A percentile compares a stretch with the other conserved stretches of the same genome.
These are phyloP conservation scores for Galagoides demidoff DNA, from an alignment of 2,797 vertebrate genomes.

Conservation along the genomic window DNA sequence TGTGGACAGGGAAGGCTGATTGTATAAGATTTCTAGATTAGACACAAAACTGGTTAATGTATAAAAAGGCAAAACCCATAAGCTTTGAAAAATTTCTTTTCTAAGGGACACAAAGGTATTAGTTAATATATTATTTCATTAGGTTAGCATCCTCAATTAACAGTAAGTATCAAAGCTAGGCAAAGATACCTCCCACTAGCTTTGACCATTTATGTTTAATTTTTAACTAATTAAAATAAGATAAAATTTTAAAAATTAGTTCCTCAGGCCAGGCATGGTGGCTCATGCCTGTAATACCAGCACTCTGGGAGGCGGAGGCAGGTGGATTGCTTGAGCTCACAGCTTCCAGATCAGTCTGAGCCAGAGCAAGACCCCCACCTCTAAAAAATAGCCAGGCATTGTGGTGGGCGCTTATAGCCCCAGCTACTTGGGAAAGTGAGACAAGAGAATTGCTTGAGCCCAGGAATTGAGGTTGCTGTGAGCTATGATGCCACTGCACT, in stretches of 20 bases:
- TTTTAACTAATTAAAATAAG: slow-evolving; percentile 6
- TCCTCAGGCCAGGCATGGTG: neutral
- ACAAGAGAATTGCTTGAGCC: too few relatives aligned
- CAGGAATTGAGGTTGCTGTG: too few relatives aligned
- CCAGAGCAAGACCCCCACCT: too few relatives aligned
- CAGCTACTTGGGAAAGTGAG: too few relatives aligned
- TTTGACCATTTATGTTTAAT: neutral
- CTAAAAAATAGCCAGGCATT: too few relatives aligned
- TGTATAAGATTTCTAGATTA: neutral
- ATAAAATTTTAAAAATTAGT: neutral
- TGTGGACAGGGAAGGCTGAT: neutral
- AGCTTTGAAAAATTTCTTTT: slow-evolving; percentile 16
- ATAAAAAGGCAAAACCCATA: neutral
- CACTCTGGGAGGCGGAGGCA: too few relatives aligned
- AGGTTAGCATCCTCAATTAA: neutral
- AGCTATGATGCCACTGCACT: too few relatives aligned
- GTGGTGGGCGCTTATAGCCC: too few relatives aligned
- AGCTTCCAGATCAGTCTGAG: too few relatives aligned
- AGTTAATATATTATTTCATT: neutral
- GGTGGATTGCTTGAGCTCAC: too few relatives aligned
- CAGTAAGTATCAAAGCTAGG: neutral
- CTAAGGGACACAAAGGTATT: neutral
- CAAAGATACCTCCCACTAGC: neutral
- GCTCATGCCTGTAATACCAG: too few relatives aligned
- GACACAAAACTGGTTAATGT: neutral